Evolutionary conservation across 2,888 invertebrate genomes (phyloP), one percentile per base, ranked within the genome.

Genomic region (Pantelozetes paolii): DNA sequence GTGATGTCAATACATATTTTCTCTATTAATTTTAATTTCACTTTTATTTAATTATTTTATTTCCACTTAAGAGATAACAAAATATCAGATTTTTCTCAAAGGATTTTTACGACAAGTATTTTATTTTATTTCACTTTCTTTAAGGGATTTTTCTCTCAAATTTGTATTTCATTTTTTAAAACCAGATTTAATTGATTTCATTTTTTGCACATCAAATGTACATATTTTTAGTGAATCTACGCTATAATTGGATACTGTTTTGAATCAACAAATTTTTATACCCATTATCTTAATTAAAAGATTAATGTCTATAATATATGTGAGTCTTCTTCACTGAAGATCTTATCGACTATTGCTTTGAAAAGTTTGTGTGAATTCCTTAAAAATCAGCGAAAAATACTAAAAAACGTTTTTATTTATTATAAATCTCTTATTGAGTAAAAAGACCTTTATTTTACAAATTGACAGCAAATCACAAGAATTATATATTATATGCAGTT

Each of bases 241-340:
- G n/a, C n/a, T n/a, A n/a, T n/a, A n/a, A n/a, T n/a, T n/a, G n/a
- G n/a, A n/a, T n/a, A n/a, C n/a, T 54, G 9, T 23, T 13, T 54
- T 54, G 9, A 54, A 9, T 23, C 26, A 54, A 50, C 50, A 50
- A 50, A 6, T 13, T 54, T 54, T 54, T 54, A 54, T 62, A 32
- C 32, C n/a, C 59, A 40, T 67, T 67, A 67, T 36, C 67, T 67
- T 42, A 67, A 67, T 67, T 67, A 67, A 67, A 67, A 67, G 67
- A 67, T 67, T 67, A 67, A 67, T 67, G 67, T 26, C 42, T 18
- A 42, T 13, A 32, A 5, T 42, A 20, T 23, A n/a, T 23, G 40
- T n/a, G 23, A 67, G 42, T 13, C 67, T 40, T 67, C 42, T 32
- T n/a, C 5, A 62, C 42, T 42, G 18, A 23, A 30, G 59, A 36